A percentile compares a stretch with the other conserved stretches of the same genome.
Evolutionary conservation across 2,888 invertebrate genomes (phyloP).

Genomic region (Liposcelis brunnea): DNA sequence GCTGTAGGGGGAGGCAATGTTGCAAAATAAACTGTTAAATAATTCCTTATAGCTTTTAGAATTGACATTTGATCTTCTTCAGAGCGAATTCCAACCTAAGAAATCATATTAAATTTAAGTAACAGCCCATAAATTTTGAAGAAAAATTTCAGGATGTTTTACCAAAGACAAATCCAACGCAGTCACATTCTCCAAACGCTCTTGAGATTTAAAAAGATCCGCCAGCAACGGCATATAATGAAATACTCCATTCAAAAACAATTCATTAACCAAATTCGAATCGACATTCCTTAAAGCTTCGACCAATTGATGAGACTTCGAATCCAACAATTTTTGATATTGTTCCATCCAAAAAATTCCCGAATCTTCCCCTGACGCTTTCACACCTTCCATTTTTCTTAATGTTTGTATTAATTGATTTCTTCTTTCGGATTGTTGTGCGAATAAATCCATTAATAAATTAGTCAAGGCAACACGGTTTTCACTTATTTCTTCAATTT

Average conservation of each 20-base stretch:
- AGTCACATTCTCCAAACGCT: slow-evolving; percentile 22
- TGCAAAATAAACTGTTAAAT: slow-evolving; percentile 23
- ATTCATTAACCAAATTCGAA: slow-evolving; percentile 45
- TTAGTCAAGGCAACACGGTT: slow-evolving; percentile 48
- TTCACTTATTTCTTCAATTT: slow-evolving; percentile 50
- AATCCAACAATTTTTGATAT: slow-evolving; percentile 66
- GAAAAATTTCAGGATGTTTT: neutral
- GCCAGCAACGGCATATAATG: slow-evolving; percentile 61
- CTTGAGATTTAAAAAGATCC: slow-evolving; percentile 35
- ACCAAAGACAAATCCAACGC: slow-evolving; percentile 14
- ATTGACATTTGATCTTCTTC: slow-evolving; percentile 40
- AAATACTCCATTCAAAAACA: slow-evolving; percentile 52
- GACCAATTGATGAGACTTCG: slow-evolving; percentile 46
- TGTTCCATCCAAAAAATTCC: slow-evolving; percentile 51
- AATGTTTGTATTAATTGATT: slow-evolving; percentile 47
- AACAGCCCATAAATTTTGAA: neutral
- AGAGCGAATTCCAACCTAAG: slow-evolving; percentile 35
- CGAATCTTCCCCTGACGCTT: slow-evolving; percentile 21
- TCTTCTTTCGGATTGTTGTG: slow-evolving; percentile 47
- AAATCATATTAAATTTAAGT: slow-evolving; percentile 9
- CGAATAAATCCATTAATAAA: slow-evolving; percentile 47
- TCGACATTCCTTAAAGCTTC: slow-evolving; percentile 44
- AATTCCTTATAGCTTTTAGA: slow-evolving; percentile 41
- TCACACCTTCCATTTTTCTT: slow-evolving; percentile 47
- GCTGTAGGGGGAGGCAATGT: slow-evolving; percentile 23